A percentile compares a stretch with the other conserved stretches of the same genome.
phyloP scores from a whole-genome alignment of 1,140 invertebrate species.

The Formica exsecta region DNA sequence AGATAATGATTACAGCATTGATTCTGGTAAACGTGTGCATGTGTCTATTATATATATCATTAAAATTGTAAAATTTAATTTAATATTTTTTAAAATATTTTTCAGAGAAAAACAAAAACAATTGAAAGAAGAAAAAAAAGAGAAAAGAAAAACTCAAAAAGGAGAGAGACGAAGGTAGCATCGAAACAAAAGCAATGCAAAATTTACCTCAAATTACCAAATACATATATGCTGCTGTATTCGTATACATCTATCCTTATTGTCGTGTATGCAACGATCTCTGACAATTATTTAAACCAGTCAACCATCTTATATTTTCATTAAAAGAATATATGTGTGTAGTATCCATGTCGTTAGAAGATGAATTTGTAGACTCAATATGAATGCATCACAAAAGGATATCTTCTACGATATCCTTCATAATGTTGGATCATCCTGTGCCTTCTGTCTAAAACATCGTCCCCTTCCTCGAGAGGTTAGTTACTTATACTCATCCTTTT shows the following conservation, averaged over 20 bases:
- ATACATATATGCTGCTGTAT: conserved; percentile 67
- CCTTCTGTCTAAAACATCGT: conserved; percentile 65
- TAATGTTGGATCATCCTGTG: conserved; percentile 66
- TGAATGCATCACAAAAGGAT: conserved; percentile 37
- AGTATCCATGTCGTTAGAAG: conserved; percentile 37
- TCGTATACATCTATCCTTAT: conserved; percentile 69
- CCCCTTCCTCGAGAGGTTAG: conserved; percentile 34
- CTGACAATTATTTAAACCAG: conserved; percentile 52
- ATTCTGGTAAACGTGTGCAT: not conserved
- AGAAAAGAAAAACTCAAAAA: conserved; percentile 95
- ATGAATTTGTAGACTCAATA: not conserved
- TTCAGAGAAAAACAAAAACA: conserved; percentile 94
- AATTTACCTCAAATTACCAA: conserved; percentile 60
- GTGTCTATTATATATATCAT: not conserved
- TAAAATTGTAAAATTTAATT: conserved; percentile 7
- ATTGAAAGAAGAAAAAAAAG: conserved; percentile 94
- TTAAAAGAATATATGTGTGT: conserved; percentile 49
- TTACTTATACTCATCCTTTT: conserved; percentile 44
- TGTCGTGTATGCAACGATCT: conserved; percentile 69
- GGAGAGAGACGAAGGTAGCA: conserved; percentile 94
- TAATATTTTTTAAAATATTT: conserved; percentile 56
- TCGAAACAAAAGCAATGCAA: conserved; percentile 54
- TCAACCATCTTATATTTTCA: conserved; percentile 42
- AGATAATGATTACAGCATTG: conserved; percentile 2
- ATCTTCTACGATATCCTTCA: conserved; percentile 1